These are phyloP conservation scores for Pimpla rufipes DNA, from an alignment of 2,888 invertebrate species.

Conservation along the genomic window DNA sequence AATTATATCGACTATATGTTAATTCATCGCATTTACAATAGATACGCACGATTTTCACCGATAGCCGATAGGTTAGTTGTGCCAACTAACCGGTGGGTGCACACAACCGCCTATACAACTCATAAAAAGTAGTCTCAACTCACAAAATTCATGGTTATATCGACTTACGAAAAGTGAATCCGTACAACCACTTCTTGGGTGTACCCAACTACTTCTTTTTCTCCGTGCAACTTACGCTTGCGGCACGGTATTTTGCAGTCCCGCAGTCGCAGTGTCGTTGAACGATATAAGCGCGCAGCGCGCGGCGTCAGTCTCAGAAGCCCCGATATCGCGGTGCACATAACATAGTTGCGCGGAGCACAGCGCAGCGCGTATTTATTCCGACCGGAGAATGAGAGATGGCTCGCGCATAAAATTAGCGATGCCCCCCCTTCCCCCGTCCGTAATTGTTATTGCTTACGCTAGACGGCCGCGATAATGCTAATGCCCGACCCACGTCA, in stretches of 20 bases:
- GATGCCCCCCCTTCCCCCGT: constrained; percentile 54
- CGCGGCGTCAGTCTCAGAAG: constrained; percentile 52
- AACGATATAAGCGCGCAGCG: constrained; percentile 28
- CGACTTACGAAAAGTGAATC: too few relatives aligned
- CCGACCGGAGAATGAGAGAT: constrained; percentile 78
- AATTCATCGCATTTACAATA: too few relatives aligned
- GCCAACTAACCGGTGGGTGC: too few relatives aligned
- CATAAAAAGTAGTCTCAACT: too few relatives aligned
- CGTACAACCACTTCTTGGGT: too few relatives aligned
- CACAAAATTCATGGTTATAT: too few relatives aligned
- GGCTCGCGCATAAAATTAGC: constrained; percentile 81
- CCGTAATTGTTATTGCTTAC: constrained; percentile 82
- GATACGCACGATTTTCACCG: too few relatives aligned
- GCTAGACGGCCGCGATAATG: constrained; percentile 75
- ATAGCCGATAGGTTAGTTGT: too few relatives aligned
- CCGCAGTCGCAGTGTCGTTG: constrained; percentile 23
- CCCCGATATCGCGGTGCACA: not conserved
- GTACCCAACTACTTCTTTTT: too few relatives aligned
- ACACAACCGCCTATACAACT: too few relatives aligned
- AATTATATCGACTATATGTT: too few relatives aligned
- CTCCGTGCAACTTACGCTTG: too few relatives aligned
- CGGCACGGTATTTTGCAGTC: not conserved
- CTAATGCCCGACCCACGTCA: constrained; percentile 63
- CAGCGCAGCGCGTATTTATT: constrained; percentile 76
- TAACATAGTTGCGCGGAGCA: not conserved